These are phyloP conservation scores for Larimichthys crocea DNA, from an alignment of 2,113 vertebrate genomes.

Conservation along the genomic window DNA sequence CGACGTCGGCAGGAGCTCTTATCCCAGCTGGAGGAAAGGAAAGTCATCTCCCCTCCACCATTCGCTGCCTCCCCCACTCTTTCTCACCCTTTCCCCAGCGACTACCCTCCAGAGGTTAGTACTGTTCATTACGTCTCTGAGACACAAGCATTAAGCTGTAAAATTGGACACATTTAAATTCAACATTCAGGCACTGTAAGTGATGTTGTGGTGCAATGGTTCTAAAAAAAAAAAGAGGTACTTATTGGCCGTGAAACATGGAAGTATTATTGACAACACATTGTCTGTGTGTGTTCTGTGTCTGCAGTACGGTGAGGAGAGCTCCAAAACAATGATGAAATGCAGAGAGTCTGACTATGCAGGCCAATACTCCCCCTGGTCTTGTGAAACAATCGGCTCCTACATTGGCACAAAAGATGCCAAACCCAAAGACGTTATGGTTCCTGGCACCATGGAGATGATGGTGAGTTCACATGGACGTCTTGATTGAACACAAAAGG, in stretches of 20 bases:
- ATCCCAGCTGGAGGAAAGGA: constrained; percentile 96
- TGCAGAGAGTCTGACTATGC: constrained; percentile 93
- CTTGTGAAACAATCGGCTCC: constrained; percentile 97
- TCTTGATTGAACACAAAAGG: no score
- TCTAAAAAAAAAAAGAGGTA: not conserved
- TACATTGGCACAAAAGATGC: constrained; percentile 98
- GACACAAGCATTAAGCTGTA: not conserved
- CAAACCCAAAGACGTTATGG: constrained; percentile 96
- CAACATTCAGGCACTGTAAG: not conserved
- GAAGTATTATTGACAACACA: not conserved
- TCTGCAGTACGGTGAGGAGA: constrained; percentile 93
- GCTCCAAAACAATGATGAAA: constrained; percentile 89
- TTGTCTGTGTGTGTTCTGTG: constrained; percentile 30
- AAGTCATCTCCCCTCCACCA: constrained; percentile 96
- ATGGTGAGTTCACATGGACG: constrained; percentile 84
- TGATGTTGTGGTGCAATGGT: not conserved
- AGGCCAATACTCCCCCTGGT: constrained; percentile 99
- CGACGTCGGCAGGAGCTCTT: constrained; percentile 95
- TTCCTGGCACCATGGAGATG: constrained; percentile 90
- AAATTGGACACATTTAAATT: not conserved
- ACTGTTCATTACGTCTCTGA: not conserved
- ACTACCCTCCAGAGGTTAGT: constrained; percentile 88
- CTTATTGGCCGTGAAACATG: not conserved
- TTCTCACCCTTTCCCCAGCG: constrained; percentile 90
- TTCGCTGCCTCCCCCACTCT: constrained; percentile 95